phyloP scores from a whole-genome alignment of 2,797 vertebrate species.

The Xenops minutus region DNA sequence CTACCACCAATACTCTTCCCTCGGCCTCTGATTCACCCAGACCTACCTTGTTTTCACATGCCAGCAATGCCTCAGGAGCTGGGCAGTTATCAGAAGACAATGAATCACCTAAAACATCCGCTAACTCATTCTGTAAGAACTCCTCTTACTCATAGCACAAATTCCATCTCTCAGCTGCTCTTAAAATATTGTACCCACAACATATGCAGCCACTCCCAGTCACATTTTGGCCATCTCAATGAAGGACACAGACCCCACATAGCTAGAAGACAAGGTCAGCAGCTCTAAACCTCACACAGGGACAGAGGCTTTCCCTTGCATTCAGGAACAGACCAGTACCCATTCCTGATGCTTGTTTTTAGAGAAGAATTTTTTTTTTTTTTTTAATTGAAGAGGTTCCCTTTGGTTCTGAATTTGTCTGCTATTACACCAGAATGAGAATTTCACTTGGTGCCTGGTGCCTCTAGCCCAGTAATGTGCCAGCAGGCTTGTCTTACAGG shows the following conservation, averaged over 20 bases:
- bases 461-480: neutral
- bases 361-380: neutral
- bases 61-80: neutral
- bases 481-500: neutral
- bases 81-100: conserved; percentile 38
- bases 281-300: neutral
- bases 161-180: conserved; percentile 2
- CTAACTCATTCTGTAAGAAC: conserved; percentile 8
- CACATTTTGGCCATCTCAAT: neutral
- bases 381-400: neutral
- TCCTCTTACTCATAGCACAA: neutral
- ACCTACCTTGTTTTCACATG: conserved; percentile 21
- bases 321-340: neutral
- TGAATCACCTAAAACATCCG: conserved; percentile 45
- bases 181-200: neutral
- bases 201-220: neutral
- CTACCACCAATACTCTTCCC: neutral
- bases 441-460: neutral
- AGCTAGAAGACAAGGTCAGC: neutral
- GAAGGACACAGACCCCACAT: neutral
- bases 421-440: neutral
- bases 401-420: neutral
- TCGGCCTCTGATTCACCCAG: neutral
- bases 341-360: neutral
- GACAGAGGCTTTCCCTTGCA: neutral